Conservation (phyloP, 2,888 invertebrate species). For the Heliconius sara region DNA sequence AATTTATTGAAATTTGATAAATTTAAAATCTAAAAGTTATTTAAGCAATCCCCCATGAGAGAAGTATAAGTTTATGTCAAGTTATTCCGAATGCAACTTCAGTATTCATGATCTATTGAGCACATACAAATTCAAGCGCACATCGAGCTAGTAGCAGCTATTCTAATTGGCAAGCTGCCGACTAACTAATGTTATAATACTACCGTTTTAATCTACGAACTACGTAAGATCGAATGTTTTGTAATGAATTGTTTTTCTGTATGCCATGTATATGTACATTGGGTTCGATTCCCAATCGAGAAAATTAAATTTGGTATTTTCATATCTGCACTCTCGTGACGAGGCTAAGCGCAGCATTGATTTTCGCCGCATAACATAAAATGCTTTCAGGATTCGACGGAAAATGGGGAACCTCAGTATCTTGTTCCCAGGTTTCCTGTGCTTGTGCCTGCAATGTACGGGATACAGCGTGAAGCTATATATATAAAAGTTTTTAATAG, state of each 20-base stretch:
- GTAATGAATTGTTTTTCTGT: background rate
- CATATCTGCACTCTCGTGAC: too few species aligned
- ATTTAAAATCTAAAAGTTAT: too few species aligned
- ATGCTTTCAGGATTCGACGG: too few species aligned
- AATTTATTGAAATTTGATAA: too few species aligned
- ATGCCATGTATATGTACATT: background rate
- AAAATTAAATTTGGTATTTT: background rate
- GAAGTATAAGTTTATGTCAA: background rate
- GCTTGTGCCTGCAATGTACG: too few species aligned
- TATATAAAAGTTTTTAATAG: too few species aligned
- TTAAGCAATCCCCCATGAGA: background rate
- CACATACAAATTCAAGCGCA: constrained; percentile 29
- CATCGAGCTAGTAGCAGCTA: constrained; percentile 25
- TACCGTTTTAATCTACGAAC: constrained; percentile 33
- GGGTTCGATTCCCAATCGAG: background rate
- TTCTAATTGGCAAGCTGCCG: constrained; percentile 41
- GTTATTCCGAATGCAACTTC: constrained; percentile 23
- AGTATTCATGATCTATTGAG: constrained; percentile 31
- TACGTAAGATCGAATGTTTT: constrained; percentile 22
- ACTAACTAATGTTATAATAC: constrained; percentile 29
- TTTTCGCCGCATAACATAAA: too few species aligned
- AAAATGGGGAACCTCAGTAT: too few species aligned
- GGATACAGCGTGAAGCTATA: too few species aligned
- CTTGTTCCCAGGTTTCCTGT: background rate
- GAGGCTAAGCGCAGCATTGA: background rate